Percentiles rank a stretch among this genome's conserved stretches.
These are phyloP conservation scores for Gobius niger DNA, from an alignment of 2,113 vertebrate species.

Conservation along the genomic window DNA sequence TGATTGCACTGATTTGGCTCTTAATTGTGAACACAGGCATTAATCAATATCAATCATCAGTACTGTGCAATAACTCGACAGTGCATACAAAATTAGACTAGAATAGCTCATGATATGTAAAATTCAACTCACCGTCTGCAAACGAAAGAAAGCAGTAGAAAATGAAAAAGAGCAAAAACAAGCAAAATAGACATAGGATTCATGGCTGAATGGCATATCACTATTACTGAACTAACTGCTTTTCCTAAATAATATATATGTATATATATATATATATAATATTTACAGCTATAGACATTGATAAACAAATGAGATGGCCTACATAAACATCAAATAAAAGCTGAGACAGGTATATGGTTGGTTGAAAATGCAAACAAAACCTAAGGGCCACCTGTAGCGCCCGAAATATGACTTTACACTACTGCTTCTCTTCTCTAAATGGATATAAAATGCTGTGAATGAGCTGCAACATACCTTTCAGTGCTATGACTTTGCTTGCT, in stretches of 20 bases:
- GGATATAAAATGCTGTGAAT: slow-evolving; percentile 3
- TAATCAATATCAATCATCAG: slow-evolving; percentile 32
- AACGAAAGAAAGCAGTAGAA: slow-evolving; percentile 98
- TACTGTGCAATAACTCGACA: slow-evolving; percentile 65
- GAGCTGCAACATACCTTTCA: slow-evolving; percentile 87
- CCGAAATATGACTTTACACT: slow-evolving; percentile 29
- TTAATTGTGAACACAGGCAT: slow-evolving; percentile 38
- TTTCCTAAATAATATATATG: slow-evolving; percentile 15
- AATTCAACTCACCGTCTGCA: slow-evolving; percentile 99
- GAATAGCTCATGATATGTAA: slow-evolving; percentile 86
- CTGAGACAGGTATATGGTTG: slow-evolving; percentile 56
- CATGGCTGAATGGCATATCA: slow-evolving; percentile 78
- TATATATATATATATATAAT: slow-evolving; percentile 25
- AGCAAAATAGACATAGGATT: slow-evolving; percentile 84
- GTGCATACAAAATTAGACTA: slow-evolving; percentile 86
- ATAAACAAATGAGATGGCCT: slow-evolving; percentile 64
- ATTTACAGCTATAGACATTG: slow-evolving; percentile 34
- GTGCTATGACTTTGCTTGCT: slow-evolving; percentile 98
- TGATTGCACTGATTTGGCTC: slow-evolving; percentile 28
- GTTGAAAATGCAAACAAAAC: slow-evolving; percentile 58
- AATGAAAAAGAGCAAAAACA: slow-evolving; percentile 87
- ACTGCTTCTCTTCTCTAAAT: slow-evolving; percentile 16
- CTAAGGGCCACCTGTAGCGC: slow-evolving; percentile 39
- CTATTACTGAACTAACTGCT: slow-evolving; percentile 22
- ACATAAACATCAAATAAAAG: slow-evolving; percentile 69